phyloP scores from a whole-genome alignment of 2,113 vertebrate species.

The Astatotilapia flaviijosephi region DNA sequence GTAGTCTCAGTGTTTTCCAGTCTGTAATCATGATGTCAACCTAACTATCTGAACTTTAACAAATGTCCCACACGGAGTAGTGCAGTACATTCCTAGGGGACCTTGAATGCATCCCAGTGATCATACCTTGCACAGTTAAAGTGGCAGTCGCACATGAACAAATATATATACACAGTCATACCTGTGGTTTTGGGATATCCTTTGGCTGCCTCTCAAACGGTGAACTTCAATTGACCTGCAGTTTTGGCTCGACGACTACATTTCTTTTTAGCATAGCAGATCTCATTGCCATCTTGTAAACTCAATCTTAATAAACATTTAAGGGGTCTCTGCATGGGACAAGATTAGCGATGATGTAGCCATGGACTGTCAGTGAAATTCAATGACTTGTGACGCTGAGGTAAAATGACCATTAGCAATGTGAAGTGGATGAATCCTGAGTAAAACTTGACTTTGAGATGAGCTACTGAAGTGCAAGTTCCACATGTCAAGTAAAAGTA shows the following conservation, averaged over 20 bases:
- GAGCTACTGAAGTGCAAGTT: neutral
- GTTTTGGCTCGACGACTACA: neutral
- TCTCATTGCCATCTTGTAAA: neutral
- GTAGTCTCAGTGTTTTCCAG: neutral
- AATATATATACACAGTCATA: constrained; percentile 1
- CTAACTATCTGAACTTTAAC: constrained; percentile 16
- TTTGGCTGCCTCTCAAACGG: neutral
- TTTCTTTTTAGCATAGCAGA: neutral
- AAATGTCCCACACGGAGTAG: constrained; percentile 21
- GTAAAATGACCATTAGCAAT: neutral
- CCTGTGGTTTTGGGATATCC: constrained; percentile 44
- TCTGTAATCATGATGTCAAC: constrained; percentile 48
- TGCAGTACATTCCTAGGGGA: constrained; percentile 18
- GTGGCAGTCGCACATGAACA: neutral
- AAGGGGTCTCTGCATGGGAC: neutral
- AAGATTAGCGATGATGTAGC: neutral
- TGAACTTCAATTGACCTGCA: constrained; percentile 41
- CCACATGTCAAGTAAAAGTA: neutral
- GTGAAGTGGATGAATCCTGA: neutral
- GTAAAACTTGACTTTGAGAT: neutral
- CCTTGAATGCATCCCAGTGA: constrained; percentile 29
- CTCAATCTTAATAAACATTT: neutral
- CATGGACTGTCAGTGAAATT: neutral
- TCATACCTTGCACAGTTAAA: neutral
- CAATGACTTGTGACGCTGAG: neutral